phyloP scores from a whole-genome alignment of 2,797 vertebrate species.

The Pseudochirops corinnae region DNA sequence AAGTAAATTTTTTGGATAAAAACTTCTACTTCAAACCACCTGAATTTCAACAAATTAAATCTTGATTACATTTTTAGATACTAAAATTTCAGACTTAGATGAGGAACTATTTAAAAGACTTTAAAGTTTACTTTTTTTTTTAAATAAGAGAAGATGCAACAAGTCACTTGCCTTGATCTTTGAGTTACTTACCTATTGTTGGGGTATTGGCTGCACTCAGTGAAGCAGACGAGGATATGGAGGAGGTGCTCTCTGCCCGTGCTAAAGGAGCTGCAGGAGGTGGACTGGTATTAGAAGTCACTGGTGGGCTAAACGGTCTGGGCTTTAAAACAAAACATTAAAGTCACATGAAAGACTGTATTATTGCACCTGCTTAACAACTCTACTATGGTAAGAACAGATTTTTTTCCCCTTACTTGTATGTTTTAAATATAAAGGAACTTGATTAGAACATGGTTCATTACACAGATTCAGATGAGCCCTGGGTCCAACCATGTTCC shows the following conservation, averaged over 20 bases:
- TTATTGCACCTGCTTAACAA: not conserved
- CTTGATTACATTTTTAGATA: not conserved
- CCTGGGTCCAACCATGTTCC: slow-evolving; percentile 38
- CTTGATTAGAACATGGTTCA: slow-evolving; percentile 32
- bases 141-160: not conserved
- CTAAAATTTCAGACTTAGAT: not conserved
- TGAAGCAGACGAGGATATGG: slow-evolving; percentile 95
- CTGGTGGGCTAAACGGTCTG: slow-evolving; percentile 95
- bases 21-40: not conserved
- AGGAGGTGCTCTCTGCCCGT: slow-evolving; percentile 96
- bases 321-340: slow-evolving; percentile 87
- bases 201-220: slow-evolving; percentile 96
- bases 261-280: slow-evolving; percentile 93
- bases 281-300: slow-evolving; percentile 92
- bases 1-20: not conserved
- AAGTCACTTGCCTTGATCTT: not conserved
- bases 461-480: slow-evolving; percentile 40
- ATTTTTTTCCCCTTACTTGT: slow-evolving; percentile 36
- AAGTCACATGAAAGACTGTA: not conserved
- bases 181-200: slow-evolving; percentile 91
- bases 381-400: slow-evolving; percentile 31
- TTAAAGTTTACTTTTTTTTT: not conserved
- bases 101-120: not conserved
- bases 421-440: slow-evolving; percentile 56
- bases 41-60: not conserved